A percentile compares a stretch with the other conserved stretches of the same genome.
Conservation (phyloP, 2,797 vertebrate species). For the Hylomyscus alleni region DNA sequence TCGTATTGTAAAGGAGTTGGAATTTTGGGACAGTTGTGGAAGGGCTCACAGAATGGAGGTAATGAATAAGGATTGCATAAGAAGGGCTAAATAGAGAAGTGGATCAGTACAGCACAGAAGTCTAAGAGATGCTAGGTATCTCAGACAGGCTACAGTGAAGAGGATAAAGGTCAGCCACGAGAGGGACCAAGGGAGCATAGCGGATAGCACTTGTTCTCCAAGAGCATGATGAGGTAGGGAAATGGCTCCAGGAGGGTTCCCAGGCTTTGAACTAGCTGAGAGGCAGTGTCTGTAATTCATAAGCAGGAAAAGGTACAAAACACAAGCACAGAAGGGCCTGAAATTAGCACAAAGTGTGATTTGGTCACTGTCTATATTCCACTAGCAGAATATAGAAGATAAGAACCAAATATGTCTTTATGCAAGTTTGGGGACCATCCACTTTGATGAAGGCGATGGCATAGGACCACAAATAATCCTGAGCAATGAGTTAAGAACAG, state of each 20-base stretch:
- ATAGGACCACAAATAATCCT: not conserved
- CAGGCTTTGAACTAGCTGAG: not conserved
- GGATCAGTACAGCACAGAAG: too few species aligned
- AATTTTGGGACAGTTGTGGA: not conserved
- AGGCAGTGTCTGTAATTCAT: not conserved
- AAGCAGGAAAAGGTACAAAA: not conserved
- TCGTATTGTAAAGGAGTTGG: constrained; percentile 7
- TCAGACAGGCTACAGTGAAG: too few species aligned
- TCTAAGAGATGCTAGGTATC: too few species aligned
- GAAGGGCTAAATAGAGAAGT: too few species aligned
- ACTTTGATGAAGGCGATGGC: not conserved
- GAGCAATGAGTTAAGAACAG: not conserved
- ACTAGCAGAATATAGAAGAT: not conserved
- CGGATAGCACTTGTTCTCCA: too few species aligned
- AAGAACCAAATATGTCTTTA: not conserved
- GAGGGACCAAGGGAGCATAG: not conserved
- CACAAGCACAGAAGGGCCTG: not conserved
- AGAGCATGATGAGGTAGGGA: accelerated
- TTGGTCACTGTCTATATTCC: not conserved
- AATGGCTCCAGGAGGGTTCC: not conserved
- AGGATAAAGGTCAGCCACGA: not conserved
- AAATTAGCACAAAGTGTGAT: not conserved
- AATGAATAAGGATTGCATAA: not conserved
- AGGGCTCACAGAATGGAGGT: not conserved
- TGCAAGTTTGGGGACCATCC: not conserved